A percentile compares a stretch with the other conserved stretches of the same genome.
Evolutionary conservation across 2,797 vertebrate genomes (phyloP).

Genomic region (Pygocentrus nattereri): DNA sequence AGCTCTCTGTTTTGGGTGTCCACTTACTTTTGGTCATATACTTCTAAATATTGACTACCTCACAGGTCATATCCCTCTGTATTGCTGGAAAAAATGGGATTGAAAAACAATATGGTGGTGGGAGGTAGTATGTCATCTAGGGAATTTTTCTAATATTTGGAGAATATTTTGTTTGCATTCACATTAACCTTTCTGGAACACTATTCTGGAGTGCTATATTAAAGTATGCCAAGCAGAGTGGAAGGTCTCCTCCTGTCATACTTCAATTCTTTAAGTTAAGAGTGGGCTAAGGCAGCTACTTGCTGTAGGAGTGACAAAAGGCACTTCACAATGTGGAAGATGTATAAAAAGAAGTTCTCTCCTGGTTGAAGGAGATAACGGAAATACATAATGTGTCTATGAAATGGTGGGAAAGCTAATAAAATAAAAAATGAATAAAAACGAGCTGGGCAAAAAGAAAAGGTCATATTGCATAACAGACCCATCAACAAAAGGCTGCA

Average conservation of each 20-base stretch:
- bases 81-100: too few species aligned
- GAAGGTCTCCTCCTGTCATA: conserved; percentile 27
- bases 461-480: conserved; percentile 23
- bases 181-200: background rate
- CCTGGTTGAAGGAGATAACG: conserved; percentile 43
- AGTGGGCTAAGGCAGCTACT: background rate
- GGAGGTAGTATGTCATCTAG: background rate
- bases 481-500: conserved; percentile 35
- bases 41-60: too few species aligned
- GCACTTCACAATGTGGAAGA: conserved; percentile 31
- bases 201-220: background rate
- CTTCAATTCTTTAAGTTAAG: conserved; percentile 23
- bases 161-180: background rate
- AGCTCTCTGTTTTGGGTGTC: too few species aligned
- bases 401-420: conserved; percentile 21
- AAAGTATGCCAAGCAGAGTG: conserved; percentile 22
- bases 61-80: too few species aligned
- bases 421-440: conserved; percentile 13
- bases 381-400: conserved; percentile 20
- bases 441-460: background rate
- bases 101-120: too few species aligned
- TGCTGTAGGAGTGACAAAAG: conserved; percentile 43
- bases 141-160: background rate
- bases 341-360: conserved; percentile 29
- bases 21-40: too few species aligned